phyloP scores from a whole-genome alignment of 2,797 vertebrate species.

The Acipenser transmontanus region DNA sequence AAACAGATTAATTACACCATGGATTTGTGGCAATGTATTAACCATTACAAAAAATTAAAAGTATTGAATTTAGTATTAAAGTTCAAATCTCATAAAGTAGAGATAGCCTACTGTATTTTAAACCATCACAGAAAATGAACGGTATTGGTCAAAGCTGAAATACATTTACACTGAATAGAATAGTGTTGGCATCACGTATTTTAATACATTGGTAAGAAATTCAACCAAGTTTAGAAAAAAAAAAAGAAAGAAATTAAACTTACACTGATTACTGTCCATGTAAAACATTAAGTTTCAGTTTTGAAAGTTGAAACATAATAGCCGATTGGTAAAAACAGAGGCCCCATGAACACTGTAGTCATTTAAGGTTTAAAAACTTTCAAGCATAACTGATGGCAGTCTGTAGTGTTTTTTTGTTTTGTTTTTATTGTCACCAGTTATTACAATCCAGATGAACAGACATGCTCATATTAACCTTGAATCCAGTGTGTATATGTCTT shows the following conservation, averaged over 20 bases:
- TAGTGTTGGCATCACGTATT: neutral
- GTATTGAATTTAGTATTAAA: too few species aligned
- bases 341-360: too few species aligned
- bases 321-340: neutral
- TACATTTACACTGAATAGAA: too few species aligned
- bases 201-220: neutral
- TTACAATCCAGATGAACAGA: conserved; percentile 8
- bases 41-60: too few species aligned
- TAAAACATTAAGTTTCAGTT: conserved; percentile 19
- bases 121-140: too few species aligned
- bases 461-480: conserved; percentile 13
- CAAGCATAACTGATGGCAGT: neutral
- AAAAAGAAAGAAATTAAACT: conserved; percentile 9
- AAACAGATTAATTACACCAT: too few species aligned
- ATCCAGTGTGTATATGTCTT: conserved; percentile 1
- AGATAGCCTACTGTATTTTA: too few species aligned
- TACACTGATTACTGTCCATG: conserved; percentile 36
- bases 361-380: conserved; percentile 1
- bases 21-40: too few species aligned
- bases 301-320: conserved; percentile 19
- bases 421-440: neutral
- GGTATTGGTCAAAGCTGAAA: too few species aligned
- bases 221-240: neutral
- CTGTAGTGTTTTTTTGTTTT: neutral
- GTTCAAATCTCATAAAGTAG: too few species aligned